Evolutionary conservation across 2,888 invertebrate genomes (phyloP).

Genomic region (Prenolepis imparis): DNA sequence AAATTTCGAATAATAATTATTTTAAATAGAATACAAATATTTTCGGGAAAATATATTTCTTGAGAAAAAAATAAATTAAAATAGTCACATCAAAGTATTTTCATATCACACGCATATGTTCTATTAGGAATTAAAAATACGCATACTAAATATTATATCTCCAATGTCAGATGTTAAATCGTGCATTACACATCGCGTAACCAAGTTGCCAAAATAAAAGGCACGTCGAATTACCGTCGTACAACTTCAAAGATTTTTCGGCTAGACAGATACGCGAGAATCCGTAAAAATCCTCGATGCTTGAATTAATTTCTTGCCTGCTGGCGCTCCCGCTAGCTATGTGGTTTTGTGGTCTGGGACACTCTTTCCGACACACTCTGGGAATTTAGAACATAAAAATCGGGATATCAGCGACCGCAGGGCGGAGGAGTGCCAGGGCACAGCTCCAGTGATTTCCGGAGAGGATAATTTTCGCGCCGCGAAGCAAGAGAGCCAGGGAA

Average conservation of each 20-base stretch:
- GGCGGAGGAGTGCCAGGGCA: slow-evolving; percentile 45
- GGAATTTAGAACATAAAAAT: slow-evolving; percentile 50
- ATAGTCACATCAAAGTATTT: neutral
- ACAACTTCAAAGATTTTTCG: slow-evolving; percentile 28
- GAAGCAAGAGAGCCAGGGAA: slow-evolving; percentile 57
- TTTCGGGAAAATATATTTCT: neutral
- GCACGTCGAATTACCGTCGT: slow-evolving; percentile 26
- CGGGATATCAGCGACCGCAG: slow-evolving; percentile 38
- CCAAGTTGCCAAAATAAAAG: slow-evolving; percentile 22
- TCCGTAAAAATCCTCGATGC: slow-evolving; percentile 38
- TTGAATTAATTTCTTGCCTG: slow-evolving; percentile 54
- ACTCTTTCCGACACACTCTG: slow-evolving; percentile 15
- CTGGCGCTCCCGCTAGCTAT: slow-evolving; percentile 21
- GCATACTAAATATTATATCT: neutral
- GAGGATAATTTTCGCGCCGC: slow-evolving; percentile 56
- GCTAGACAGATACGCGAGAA: slow-evolving; percentile 16
- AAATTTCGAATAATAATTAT: neutral
- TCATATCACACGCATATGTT: neutral
- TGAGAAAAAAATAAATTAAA: neutral
- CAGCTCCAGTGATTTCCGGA: slow-evolving; percentile 61
- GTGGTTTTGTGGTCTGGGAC: slow-evolving; percentile 37
- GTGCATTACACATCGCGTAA: neutral
- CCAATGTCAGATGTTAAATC: neutral
- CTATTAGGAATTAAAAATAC: neutral
- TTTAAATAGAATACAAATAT: neutral